These are phyloP conservation scores for Margaritifera margaritifera DNA, from an alignment of 2,888 invertebrate species.

Conservation along the genomic window DNA sequence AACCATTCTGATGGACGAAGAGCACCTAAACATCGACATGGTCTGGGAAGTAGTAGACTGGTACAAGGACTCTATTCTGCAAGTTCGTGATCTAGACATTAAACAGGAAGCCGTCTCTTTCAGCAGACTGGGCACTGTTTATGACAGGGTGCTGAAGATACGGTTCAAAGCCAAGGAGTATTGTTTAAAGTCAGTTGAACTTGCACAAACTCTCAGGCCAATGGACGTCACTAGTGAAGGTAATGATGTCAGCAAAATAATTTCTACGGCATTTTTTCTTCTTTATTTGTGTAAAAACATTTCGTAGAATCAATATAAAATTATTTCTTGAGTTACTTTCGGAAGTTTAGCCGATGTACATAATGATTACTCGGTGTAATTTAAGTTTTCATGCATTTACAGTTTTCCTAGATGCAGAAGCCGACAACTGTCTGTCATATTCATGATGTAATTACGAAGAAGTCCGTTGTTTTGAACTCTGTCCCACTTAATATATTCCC, in stretches of 20 bases:
- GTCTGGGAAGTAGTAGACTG: constrained; percentile 51
- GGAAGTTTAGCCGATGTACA: too few relatives aligned
- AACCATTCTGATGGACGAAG: constrained; percentile 30
- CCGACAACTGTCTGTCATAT: too few relatives aligned
- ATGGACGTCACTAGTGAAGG: constrained; percentile 16
- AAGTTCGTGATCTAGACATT: constrained; percentile 33
- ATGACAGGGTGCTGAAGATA: constrained; percentile 40
- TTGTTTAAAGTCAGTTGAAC: constrained; percentile 26
- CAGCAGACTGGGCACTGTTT: constrained; percentile 33
- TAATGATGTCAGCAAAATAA: not conserved
- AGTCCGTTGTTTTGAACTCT: too few relatives aligned
- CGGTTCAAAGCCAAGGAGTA: constrained; percentile 36
- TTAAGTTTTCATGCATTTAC: too few relatives aligned
- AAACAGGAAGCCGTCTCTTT: constrained; percentile 41
- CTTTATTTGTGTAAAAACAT: too few relatives aligned
- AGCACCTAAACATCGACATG: constrained; percentile 44
- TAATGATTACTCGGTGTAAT: too few relatives aligned
- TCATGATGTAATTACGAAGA: too few relatives aligned
- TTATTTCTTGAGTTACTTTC: too few relatives aligned
- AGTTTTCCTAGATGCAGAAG: too few relatives aligned
- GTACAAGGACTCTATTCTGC: constrained; percentile 34
- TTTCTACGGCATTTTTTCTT: too few relatives aligned
- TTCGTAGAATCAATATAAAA: too few relatives aligned
- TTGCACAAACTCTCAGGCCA: constrained; percentile 28
- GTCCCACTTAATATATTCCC: too few relatives aligned